Evolutionary conservation across 2,888 invertebrate species (phyloP), one percentile per base, ranked within the genome.

Genomic region (Polydesmus complanatus): DNA sequence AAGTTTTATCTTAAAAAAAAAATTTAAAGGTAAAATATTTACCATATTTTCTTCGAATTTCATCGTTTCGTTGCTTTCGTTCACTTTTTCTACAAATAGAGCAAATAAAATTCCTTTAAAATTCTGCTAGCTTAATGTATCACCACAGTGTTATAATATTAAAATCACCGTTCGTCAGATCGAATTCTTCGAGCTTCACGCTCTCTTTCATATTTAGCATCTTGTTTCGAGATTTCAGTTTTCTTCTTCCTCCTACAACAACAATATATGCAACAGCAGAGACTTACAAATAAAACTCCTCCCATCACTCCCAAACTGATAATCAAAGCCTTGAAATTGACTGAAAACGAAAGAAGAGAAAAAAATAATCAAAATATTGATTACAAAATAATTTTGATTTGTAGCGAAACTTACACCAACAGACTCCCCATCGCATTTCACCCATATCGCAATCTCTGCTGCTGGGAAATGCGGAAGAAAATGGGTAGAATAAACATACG

Each of bases 241-340:
- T n/a, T 52, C 54, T 60, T 64, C 25, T 60, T 64, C 47, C 37
- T 56, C 22, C 64, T 58, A 50, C 64, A 64, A 26, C 64, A 64
- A 22, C 64, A 64, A 27, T 57, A 64, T 22, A 52, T 5, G 56
- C 64, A 64, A 14, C 59, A 49, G 25, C 52, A 56, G 5, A 62
- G 23, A 50, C 62, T 60, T 54, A 64, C 27, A n/a, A 64, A n/a
- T 27, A 64, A 25, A 49, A 64, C 56, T 19, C 62, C 64, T 3
- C 48, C 54, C 52, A 62, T 56, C 3, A 60, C 56, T 25, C 54
- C 54, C 53, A 64, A 27, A 21, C 59, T 54, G n/a, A 64, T 62
- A 8, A 62, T 54, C 57, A 64, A 22, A 18, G 62, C 64, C 47
- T 60, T 64, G 54, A 64, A 64, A 56, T 64, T 64, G 37, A 64